Evolutionary conservation across 2,113 vertebrate genomes (phyloP).

Genomic region (Orientallactaga bullata): DNA sequence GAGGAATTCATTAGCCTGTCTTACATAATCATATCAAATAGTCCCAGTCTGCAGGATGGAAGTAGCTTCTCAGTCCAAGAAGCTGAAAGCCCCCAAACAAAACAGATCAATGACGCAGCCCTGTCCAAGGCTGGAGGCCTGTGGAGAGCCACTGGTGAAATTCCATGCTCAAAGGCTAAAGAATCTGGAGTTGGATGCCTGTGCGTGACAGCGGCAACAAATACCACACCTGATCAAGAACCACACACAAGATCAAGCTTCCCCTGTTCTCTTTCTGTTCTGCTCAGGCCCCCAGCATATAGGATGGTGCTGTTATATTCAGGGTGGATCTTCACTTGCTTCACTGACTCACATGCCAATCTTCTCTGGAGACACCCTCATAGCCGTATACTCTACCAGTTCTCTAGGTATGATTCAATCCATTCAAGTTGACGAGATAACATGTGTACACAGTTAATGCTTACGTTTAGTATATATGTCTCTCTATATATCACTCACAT

Average conservation of each 20-base stretch:
- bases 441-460: background rate
- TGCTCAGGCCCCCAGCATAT: rapidly evolving
- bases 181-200: too few relatives aligned
- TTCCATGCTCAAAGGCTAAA: background rate
- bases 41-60: background rate
- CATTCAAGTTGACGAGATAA: background rate
- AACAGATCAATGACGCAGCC: background rate
- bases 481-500: background rate
- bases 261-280: background rate
- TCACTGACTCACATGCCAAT: too few relatives aligned
- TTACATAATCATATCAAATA: background rate
- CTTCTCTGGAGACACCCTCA: too few relatives aligned
- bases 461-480: background rate
- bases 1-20: background rate
- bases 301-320: too few relatives aligned
- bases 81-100: background rate
- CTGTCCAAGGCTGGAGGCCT: too few relatives aligned
- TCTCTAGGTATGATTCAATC: background rate
- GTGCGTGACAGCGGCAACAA: background rate
- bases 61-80: background rate
- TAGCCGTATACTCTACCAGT: background rate
- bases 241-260: too few relatives aligned
- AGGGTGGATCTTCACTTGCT: background rate
- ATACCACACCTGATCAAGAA: background rate
- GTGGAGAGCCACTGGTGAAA: background rate